phyloP scores from a whole-genome alignment of 2,113 vertebrate genomes.

The Spizaetus ornatus region DNA sequence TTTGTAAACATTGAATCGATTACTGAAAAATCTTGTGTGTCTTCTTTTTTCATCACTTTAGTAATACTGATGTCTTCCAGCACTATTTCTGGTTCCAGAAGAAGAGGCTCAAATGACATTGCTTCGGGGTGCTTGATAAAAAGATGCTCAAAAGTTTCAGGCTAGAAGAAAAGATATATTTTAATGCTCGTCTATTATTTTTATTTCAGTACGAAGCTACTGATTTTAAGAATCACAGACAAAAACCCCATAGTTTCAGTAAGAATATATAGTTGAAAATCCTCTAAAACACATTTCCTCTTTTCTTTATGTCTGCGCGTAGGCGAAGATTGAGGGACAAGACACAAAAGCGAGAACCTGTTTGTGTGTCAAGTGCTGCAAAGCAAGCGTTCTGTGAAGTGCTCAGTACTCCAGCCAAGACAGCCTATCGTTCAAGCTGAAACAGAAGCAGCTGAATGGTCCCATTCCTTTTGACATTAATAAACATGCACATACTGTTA shows the following conservation, averaged over 20 bases:
- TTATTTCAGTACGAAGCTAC: not conserved
- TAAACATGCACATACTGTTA: not conserved
- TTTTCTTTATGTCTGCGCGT: not conserved
- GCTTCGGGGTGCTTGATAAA: conserved; percentile 77
- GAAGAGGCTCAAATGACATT: conserved; percentile 78
- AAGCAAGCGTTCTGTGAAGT: not conserved
- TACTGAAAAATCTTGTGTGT: not conserved
- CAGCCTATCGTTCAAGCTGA: not conserved
- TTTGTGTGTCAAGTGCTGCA: not conserved
- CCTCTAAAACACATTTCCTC: not conserved
- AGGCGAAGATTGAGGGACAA: not conserved
- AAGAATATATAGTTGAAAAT: not conserved
- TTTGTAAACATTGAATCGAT: not conserved
- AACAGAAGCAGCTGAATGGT: not conserved
- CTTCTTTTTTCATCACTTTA: conserved; percentile 39
- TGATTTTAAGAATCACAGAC: not conserved
- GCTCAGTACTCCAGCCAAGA: not conserved
- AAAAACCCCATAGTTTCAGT: not conserved
- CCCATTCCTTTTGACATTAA: not conserved
- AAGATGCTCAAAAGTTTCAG: conserved; percentile 83
- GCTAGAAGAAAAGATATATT: conserved; percentile 76
- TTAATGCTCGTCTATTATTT: conserved; percentile 26
- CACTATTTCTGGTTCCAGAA: conserved; percentile 81
- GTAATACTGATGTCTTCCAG: conserved; percentile 82
- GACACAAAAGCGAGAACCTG: not conserved